These are phyloP conservation scores for Drosophila pallidifrons DNA, from an alignment of 1,140 invertebrate species.

Conservation along the genomic window DNA sequence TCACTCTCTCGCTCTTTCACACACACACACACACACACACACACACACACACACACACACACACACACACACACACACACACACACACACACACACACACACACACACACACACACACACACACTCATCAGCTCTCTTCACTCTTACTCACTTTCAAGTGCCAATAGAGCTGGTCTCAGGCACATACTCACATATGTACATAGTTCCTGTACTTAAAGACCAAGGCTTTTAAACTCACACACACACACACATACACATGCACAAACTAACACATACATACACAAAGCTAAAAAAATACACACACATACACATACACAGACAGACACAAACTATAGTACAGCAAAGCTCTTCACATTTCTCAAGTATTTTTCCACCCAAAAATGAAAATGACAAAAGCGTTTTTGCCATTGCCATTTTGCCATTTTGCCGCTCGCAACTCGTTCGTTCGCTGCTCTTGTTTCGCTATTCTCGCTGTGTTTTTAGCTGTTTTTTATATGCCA, in stretches of 20 bases:
- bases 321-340: conserved; percentile 5
- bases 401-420: conserved; percentile 29
- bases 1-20: conserved; percentile 30
- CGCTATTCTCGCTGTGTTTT: conserved; percentile 17
- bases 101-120: conserved; percentile 29
- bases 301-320: conserved; percentile 11
- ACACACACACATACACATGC: conserved; percentile 15
- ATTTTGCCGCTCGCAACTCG: conserved; percentile 27
- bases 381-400: conserved; percentile 42
- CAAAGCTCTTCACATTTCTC: conserved; percentile 45
- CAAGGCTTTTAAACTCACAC: conserved; percentile 30
- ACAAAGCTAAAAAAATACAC: background rate
- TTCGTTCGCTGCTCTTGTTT: conserved; percentile 9
- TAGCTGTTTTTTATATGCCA: conserved; percentile 7
- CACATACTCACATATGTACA: conserved; percentile 1
- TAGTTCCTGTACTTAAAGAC: conserved; percentile 34
- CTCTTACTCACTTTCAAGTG: conserved; percentile 23
- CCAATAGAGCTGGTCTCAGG: conserved; percentile 24
- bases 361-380: conserved; percentile 36
- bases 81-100: conserved; percentile 33
- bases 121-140: conserved; percentile 24
- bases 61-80: conserved; percentile 33
- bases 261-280: conserved; percentile 5
- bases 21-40: conserved; percentile 33
- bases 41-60: conserved; percentile 33